Base-by-base conservation (phyloP, 2,113 vertebrate species). In the Osmerus mordax region DNA sequence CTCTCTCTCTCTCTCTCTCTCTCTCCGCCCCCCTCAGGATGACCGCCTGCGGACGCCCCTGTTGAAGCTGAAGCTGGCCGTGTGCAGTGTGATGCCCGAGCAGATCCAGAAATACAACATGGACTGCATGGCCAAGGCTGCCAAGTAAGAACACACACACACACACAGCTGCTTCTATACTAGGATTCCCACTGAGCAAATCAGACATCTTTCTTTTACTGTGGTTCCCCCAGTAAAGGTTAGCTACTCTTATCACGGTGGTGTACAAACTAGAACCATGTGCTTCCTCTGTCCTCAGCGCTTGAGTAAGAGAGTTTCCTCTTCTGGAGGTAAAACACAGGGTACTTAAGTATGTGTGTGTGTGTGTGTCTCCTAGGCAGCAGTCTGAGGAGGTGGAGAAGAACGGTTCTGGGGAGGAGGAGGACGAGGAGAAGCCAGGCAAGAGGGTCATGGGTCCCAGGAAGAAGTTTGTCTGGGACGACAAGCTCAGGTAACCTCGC, bases 381-480 rank as follows among this genome's bases (percentile, higher is more conserved):
- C 95, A 97, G 84, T 92, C 93, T 0, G 97, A 93, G 87, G 97
- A 99, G 83, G 94, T 92, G 80, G 97, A 98, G 67, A 96, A 92
- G 87, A 99, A 97, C 70, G 95, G 94, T 55, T 99, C 97, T 0
- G 97, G 41, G 41, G 41, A 99, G 72, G 97, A 99, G 3, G 97
- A 99, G 11, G 96, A 98, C 13, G 97, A 99, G 68, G 97, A 99
- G 75, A 98, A 98, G 78, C 97, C 97, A 12, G 97, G 97, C 63
- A 96, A 96, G 86, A 93, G 97, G 77, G 92, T 99, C 77, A 95
- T 96, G 87, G 97, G 96, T 47, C 97, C 97, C 69, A 93, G 96
- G 36, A 99, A 99, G 83, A 99, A 99, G 77, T 99, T 99, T 84
- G 87, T 93, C 59, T 99, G 97, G 97, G 96, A 99, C 69, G 96